Base-by-base conservation (phyloP, 2,113 vertebrate species). In the Struthio camelus region DNA sequence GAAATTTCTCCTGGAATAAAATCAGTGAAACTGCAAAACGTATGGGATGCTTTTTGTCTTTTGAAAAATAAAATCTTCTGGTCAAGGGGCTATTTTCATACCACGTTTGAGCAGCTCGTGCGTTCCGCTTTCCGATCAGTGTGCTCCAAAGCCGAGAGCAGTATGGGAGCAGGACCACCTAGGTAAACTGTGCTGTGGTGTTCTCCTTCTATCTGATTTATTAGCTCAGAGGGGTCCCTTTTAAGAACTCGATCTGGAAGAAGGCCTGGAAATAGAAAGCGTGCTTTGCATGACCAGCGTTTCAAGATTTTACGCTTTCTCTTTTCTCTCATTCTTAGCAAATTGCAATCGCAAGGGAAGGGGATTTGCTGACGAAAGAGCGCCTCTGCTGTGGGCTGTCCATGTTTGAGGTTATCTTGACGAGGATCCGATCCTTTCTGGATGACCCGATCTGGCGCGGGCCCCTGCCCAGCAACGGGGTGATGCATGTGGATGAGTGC, bases 401-500 rank as follows among this genome's bases (percentile, higher is more conserved):
- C 82, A 99, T 99, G 98, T 99, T 99, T 50, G 98, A 99, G 89
- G 99, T 99, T 27, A 99, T 99, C 94, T 95, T 99, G 94, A 98
- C 98, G 0, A 97, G 99, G 69, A 97, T 99, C 80, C 98, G 98
- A 58, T 98, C 98, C 76, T 99, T 99, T 86, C 98, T 99, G 90
- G 99, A 99, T 0, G 99, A 99, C 61, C 97, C 98, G 22, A 98
- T 99, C 96, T 99, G 99, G 99, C 98, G 98, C 0, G 99, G 99
- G 2, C 99, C 99, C 17, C 98, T 99, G 78, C 99, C 99, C 79
- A 99, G 98, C 97, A 99, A 99, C 0, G 99, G 99, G 1, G 99
- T 99, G 95, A 99, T 99, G 99, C 99, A 99, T 0, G 99, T 99
- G 96, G 99, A 99, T 0, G 99, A 99, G 92, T 99, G 99, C 0